These are phyloP conservation scores for Rhodinocichla rosea DNA, from an alignment of 2,113 vertebrate genomes.

Conservation along the genomic window DNA sequence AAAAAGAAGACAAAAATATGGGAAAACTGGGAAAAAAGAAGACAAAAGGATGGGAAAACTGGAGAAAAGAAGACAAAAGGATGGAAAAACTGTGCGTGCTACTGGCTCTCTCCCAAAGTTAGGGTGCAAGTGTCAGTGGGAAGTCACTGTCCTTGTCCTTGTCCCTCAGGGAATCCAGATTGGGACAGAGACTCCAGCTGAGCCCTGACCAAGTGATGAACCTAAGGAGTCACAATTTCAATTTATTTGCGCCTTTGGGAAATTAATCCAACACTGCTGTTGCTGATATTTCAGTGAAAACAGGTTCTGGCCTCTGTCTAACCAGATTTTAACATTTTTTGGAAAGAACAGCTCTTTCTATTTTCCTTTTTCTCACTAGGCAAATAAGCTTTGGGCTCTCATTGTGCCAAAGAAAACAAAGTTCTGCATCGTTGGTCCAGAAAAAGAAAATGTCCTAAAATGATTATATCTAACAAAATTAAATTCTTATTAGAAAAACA, in stretches of 20 bases:
- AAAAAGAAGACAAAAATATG: not conserved
- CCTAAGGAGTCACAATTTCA: not conserved
- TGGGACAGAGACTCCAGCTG: not conserved
- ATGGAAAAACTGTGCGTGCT: not conserved
- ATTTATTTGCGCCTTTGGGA: not conserved
- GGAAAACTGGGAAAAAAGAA: not conserved
- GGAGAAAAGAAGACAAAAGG: not conserved
- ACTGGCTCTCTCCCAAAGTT: not conserved
- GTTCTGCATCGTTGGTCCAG: not conserved
- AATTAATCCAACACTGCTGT: not conserved
- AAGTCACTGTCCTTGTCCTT: not conserved
- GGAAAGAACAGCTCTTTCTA: not conserved
- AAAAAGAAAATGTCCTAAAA: conserved; percentile 8
- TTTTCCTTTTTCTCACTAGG: not conserved
- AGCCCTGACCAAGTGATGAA: not conserved
- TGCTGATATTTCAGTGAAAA: not conserved
- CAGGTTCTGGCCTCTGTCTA: not conserved
- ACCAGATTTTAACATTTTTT: not conserved
- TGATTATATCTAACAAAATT: conserved; percentile 54
- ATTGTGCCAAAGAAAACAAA: conserved; percentile 23
- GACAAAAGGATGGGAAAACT: not conserved
- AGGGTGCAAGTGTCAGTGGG: not conserved
- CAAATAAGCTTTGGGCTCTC: not conserved
- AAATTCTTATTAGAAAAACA: conserved; percentile 56
- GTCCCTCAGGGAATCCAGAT: not conserved